phyloP scores from a whole-genome alignment of 2,888 invertebrate genomes.

The Acrobasis repandana region DNA sequence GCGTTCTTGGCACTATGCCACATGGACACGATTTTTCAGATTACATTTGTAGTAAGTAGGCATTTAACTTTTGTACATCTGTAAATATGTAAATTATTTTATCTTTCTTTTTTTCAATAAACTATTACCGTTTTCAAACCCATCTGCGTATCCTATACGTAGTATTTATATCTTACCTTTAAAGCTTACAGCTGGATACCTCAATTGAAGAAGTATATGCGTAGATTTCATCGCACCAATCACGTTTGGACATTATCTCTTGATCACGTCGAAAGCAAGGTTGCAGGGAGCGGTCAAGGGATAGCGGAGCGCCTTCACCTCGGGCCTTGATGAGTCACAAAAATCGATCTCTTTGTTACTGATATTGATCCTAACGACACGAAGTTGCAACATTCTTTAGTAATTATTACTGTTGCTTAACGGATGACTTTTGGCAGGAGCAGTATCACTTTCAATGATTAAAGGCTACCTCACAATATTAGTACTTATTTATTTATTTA shows the following conservation, averaged over 20 bases:
- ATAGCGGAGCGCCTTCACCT: constrained; percentile 67
- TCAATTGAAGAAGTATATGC: constrained; percentile 33
- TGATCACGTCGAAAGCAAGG: constrained; percentile 76
- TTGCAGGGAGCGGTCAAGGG: constrained; percentile 74
- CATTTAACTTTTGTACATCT: too few species aligned
- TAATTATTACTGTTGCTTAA: constrained; percentile 65
- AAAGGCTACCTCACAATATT: background rate
- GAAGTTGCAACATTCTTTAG: constrained; percentile 56
- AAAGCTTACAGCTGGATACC: background rate
- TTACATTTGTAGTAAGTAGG: too few species aligned
- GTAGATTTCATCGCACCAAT: constrained; percentile 49
- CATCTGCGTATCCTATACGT: too few species aligned
- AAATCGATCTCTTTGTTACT: constrained; percentile 57
- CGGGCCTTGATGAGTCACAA: constrained; percentile 66
- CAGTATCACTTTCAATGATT: constrained; percentile 56
- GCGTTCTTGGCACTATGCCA: too few species aligned
- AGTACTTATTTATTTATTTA: too few species aligned
- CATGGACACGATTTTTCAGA: too few species aligned
- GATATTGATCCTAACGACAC: constrained; percentile 66
- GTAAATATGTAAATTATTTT: too few species aligned
- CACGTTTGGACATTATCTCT: constrained; percentile 56
- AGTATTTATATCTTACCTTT: too few species aligned
- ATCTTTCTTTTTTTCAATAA: too few species aligned
- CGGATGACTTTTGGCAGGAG: constrained; percentile 53
- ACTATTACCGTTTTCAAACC: too few species aligned